Evolutionary conservation across 2,797 vertebrate species (phyloP).

Genomic region (Gambusia yucatana): DNA sequence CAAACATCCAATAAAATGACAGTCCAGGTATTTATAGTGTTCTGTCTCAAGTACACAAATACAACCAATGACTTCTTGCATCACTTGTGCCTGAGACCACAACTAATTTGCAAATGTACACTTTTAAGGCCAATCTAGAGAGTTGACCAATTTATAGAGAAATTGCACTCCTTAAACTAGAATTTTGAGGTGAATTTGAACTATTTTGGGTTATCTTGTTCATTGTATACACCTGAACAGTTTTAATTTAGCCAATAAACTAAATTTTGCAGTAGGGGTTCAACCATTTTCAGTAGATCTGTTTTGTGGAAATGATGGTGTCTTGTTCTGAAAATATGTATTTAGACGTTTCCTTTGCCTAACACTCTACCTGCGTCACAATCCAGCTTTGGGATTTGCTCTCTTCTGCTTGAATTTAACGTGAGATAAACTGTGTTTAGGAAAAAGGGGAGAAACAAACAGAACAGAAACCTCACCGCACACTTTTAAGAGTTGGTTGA

Average conservation of each 20-base stretch:
- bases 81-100: not conserved
- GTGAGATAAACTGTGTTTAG: not conserved
- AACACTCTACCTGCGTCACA: not conserved
- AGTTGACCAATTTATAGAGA: not conserved
- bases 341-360: not conserved
- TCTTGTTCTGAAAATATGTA: not conserved
- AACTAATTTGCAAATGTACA: not conserved
- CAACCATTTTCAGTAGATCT: not conserved
- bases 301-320: not conserved
- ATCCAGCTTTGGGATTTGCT: not conserved
- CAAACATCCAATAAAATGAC: not conserved
- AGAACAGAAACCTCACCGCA: not conserved
- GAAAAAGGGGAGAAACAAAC: not conserved
- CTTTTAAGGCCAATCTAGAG: not conserved
- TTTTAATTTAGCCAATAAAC: not conserved
- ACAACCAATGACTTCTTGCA: not conserved
- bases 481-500: conserved; percentile 25
- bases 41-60: not conserved
- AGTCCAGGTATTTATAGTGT: not conserved
- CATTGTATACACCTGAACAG: not conserved
- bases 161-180: not conserved
- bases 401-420: not conserved
- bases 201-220: not conserved
- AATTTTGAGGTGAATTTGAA: not conserved
- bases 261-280: not conserved